phyloP scores from a whole-genome alignment of 2,113 vertebrate genomes.

The Pristiophorus japonicus region DNA sequence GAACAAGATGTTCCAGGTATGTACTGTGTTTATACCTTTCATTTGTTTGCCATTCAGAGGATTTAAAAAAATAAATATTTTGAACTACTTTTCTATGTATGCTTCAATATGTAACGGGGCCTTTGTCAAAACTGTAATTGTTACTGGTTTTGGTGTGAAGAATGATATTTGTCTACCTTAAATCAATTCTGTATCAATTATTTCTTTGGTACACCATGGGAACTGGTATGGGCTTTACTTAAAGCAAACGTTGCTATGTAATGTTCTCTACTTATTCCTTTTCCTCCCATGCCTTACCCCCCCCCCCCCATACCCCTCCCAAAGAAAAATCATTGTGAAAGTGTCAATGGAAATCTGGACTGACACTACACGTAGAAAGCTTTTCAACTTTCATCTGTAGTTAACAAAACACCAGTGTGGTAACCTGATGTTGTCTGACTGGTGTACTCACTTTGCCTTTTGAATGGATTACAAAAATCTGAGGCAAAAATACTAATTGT shows the following conservation, averaged over 20 bases:
- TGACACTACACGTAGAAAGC: neutral
- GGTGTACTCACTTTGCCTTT: neutral
- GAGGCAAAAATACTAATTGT: neutral
- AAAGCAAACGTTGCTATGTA: too few species aligned
- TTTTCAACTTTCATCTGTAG: neutral
- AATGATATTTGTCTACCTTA: neutral
- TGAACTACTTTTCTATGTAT: neutral
- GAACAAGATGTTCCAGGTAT: conserved; percentile 7
- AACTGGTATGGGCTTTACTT: too few species aligned
- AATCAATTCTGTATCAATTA: neutral
- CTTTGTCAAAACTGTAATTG: neutral
- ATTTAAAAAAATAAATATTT: neutral
- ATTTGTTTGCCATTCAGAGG: neutral
- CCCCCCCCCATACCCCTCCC: neutral
- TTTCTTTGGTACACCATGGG: too few species aligned
- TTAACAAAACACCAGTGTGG: neutral
- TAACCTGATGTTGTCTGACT: neutral
- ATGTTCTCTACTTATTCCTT: too few species aligned
- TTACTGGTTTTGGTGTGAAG: neutral
- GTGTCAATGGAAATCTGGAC: neutral
- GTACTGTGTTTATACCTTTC: neutral
- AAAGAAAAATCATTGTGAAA: neutral
- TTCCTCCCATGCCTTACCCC: too few species aligned
- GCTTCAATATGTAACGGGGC: neutral
- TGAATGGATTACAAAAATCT: neutral